phyloP scores from a whole-genome alignment of 92 coral and sea anemone species.

The Metridium senile region DNA sequence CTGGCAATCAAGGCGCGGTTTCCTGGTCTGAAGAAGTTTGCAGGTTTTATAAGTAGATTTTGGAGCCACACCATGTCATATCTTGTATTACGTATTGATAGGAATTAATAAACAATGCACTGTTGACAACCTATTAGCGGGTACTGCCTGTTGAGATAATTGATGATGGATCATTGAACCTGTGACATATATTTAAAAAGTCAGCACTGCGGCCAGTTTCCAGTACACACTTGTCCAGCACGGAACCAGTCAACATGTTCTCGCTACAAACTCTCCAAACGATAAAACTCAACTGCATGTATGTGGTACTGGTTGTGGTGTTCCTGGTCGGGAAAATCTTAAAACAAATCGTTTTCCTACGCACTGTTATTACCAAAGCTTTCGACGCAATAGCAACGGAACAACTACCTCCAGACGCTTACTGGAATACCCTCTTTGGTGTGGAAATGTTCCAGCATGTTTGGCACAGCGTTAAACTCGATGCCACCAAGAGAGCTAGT shows the following conservation, averaged over 20 bases:
- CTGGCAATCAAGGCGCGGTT: background rate
- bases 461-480: slow-evolving; percentile 53
- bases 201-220: no score
- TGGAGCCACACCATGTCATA: background rate
- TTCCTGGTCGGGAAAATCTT: slow-evolving; percentile 28
- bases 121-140: slow-evolving; percentile 29
- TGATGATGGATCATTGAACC: slow-evolving; percentile 13
- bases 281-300: slow-evolving; percentile 22
- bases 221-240: background rate
- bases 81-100: background rate
- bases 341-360: slow-evolving; percentile 21
- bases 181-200: no score
- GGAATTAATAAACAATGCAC: slow-evolving; percentile 14
- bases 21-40: background rate
- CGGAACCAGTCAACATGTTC: slow-evolving; percentile 20
- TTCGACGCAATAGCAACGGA: slow-evolving; percentile 31
- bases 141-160: slow-evolving; percentile 18
- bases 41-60: background rate
- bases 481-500: slow-evolving; percentile 38
- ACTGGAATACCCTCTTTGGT: slow-evolving; percentile 50
- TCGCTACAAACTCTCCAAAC: slow-evolving; percentile 14
- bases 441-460: slow-evolving; percentile 58
- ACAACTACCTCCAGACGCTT: slow-evolving; percentile 36
- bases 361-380: slow-evolving; percentile 13
- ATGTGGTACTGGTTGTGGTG: slow-evolving; percentile 9